Conservation (phyloP, 2,113 vertebrate genomes). For the Grammomys dolichurus region DNA sequence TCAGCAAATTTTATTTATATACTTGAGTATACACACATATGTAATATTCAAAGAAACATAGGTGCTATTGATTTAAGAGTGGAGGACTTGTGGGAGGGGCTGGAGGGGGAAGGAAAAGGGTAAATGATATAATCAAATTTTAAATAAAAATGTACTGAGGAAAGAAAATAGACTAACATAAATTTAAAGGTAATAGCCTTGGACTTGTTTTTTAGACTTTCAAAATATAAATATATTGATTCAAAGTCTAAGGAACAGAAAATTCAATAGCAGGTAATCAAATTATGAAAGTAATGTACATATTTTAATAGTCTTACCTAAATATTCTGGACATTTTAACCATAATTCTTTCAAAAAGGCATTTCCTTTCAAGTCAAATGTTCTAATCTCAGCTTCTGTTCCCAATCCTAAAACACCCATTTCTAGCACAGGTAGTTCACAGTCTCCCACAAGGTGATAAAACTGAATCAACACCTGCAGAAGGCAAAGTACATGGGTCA, state of each 20-base stretch:
- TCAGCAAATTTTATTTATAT: neutral
- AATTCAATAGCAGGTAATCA: neutral
- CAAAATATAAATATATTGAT: neutral
- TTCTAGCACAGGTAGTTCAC: constrained; percentile 92
- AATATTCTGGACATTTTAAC: constrained; percentile 95
- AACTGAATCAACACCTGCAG: constrained; percentile 93
- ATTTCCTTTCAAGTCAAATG: constrained; percentile 93
- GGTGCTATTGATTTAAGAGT: neutral
- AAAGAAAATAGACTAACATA: neutral
- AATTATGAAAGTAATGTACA: constrained; percentile 40
- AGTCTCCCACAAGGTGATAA: constrained; percentile 88
- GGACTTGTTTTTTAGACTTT: neutral
- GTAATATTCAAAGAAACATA: neutral
- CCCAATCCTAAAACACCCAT: constrained; percentile 93
- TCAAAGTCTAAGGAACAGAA: constrained; percentile 19
- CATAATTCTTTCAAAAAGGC: constrained; percentile 96
- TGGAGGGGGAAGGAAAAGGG: neutral
- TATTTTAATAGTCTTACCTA: constrained; percentile 88
- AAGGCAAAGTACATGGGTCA: constrained; percentile 33
- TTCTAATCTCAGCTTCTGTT: constrained; percentile 93
- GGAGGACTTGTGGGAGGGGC: neutral
- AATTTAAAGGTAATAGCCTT: constrained; percentile 10
- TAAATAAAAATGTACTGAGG: neutral
- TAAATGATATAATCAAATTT: neutral
- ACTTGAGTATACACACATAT: neutral